Evolutionary conservation across 2,797 vertebrate genomes (phyloP), one percentile per base, ranked within the genome.

Genomic region (Poeciliopsis gracilis): DNA sequence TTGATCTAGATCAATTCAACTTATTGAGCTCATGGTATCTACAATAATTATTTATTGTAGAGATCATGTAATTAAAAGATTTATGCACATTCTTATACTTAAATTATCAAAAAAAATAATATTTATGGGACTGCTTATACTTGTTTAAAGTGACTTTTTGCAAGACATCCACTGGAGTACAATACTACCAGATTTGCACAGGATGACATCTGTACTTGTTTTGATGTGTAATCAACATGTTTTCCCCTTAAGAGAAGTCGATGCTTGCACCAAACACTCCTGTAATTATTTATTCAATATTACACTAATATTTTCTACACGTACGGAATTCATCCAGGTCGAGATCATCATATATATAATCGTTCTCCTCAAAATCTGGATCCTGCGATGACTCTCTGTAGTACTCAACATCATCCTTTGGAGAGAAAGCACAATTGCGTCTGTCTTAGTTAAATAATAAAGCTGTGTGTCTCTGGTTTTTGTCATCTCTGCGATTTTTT

Each of bases 381-480:
- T 98, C 97, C 93, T 98, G 97, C 1, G 97, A 98, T 1, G 97
- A 98, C 93, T 98, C 97, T 0, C 97, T 93, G 2, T 98, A 98
- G 82, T 97, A 98, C 86, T 98, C 97, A 2, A 98, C 97, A 0
- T 98, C 97, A 0, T 98, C 97, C 92, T 94, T n/a, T 7, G 11
- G 5, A 2, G 7, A 46, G 23, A 47, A 25, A 33, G 7, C 7
- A 66, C 46, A 6, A 28, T 15, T 28, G 13, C 10, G 13, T 57
- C 25, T 28, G 25, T 57, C 25, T 28, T 28, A 28, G 25, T n/a
- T 1, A 72, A 12, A 15, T 38, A n/a, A 4, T 51, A 3, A 30
- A 51, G 46, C 18, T 33, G 71, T 13, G 71, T 51, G 30, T 57
- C 2, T 13, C 3, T 51, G 46, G 5, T 38, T 18, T 18, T 6